phyloP scores from a whole-genome alignment of 2,113 vertebrate species.

The Megaceryle maxima region DNA sequence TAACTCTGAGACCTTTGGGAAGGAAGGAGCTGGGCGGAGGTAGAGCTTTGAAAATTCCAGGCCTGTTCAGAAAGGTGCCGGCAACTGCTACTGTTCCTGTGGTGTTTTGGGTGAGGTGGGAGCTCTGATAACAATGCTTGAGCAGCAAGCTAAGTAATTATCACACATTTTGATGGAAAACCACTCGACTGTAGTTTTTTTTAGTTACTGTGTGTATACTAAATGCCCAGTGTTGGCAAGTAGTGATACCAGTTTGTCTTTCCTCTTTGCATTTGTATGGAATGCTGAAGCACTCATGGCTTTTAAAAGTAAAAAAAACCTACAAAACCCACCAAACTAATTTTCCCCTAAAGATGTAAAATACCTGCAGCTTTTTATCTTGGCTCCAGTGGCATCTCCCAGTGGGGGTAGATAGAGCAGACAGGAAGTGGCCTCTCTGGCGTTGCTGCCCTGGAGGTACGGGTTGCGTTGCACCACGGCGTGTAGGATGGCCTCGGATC shows the following conservation, averaged over 20 bases:
- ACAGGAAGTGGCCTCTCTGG: neutral
- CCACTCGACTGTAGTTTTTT: neutral
- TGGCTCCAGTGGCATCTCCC: neutral
- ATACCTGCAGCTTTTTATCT: neutral
- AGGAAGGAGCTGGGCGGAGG: neutral
- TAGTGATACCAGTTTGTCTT: neutral
- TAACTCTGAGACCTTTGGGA: neutral
- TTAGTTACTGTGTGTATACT: neutral
- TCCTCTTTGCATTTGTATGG: neutral
- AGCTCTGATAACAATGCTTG: neutral
- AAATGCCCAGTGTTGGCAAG: neutral
- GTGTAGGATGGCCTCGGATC: accelerated
- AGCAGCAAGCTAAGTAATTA: neutral
- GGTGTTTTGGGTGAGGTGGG: neutral
- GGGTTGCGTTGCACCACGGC: neutral
- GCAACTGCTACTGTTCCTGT: neutral
- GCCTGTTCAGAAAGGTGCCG: neutral
- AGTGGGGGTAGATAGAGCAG: neutral
- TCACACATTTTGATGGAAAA: neutral
- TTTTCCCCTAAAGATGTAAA: neutral
- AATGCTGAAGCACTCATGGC: neutral
- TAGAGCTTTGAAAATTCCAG: slow-evolving; percentile 42
- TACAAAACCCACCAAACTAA: neutral
- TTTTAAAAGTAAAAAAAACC: neutral
- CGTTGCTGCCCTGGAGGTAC: neutral